Conservation (phyloP, 2,888 invertebrate genomes). For the Lamellibrachia satsuma region DNA sequence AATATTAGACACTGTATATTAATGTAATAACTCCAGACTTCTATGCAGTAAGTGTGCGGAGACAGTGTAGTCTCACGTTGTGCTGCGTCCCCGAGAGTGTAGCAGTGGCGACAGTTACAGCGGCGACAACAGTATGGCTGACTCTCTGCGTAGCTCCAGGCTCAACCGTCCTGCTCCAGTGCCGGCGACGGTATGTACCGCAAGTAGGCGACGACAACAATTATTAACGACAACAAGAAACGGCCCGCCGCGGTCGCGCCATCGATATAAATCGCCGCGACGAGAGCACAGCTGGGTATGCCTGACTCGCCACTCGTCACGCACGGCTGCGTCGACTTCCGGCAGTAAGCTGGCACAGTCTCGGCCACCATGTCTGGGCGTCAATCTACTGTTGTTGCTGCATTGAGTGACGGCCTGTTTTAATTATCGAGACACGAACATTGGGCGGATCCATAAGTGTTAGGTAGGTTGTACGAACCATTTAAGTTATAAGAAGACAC, state of each 20-base stretch:
- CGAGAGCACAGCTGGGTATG: not conserved
- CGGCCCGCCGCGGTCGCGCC: slow-evolving; percentile 8
- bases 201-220: not conserved
- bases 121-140: not conserved
- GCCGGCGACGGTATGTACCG: slow-evolving; percentile 4
- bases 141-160: slow-evolving; percentile 1
- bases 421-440: not conserved
- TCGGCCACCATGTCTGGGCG: not conserved
- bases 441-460: not conserved
- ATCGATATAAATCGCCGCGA: slow-evolving; percentile 13
- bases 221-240: slow-evolving; percentile 13
- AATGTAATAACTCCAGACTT: not conserved
- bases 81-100: not conserved
- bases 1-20: not conserved
- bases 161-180: not conserved
- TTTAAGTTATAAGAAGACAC: not conserved
- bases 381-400: not conserved
- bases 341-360: not conserved
- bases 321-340: not conserved
- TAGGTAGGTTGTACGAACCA: not conserved
- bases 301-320: slow-evolving; percentile 6
- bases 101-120: not conserved
- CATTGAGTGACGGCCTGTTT: not conserved
- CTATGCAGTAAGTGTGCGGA: not conserved
- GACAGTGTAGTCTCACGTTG: not conserved